Base-by-base conservation (phyloP, 2,113 vertebrate genomes). In the Lasiurus borealis region DNA sequence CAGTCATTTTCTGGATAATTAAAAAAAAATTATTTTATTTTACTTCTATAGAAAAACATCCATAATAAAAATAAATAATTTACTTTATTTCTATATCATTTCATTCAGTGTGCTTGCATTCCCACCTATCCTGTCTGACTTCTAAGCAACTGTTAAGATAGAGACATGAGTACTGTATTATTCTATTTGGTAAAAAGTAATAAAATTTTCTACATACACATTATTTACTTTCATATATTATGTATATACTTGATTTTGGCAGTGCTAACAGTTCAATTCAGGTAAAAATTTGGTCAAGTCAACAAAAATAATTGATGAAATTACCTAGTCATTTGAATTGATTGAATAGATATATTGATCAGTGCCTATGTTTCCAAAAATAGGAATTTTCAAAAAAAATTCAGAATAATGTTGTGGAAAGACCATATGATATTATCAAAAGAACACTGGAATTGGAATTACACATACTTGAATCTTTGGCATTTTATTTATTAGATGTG, bases 131-230 rank as follows among this genome's bases (percentile, higher is more conserved):
- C 15, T 40, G 0, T 34, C 40, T 96, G 83, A 8, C 48, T 82
- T 94, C 85, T 83, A 82, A 96, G 84, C 3, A 29, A 29, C 36
- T 93, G 1, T n/a, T 92, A 7, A 88, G 44, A 85, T 18, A 85
- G 40, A 84, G 8, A 68, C 14, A 62, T 84, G 25, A 27, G 2
- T 2, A 57, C 5, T 77, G 29, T 1, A 46, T 89, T 85, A 85
- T 59, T 59, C 36, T 68, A 34, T 3, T 83, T 80, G 76, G 23
- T 14, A 88, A 91, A 88, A 90, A 36, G 40, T 54, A 76, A 36
- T 62, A 44, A 82, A 40, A 77, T 80, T 73, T 73, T 78, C 4
- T 69, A 78, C 29, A 50, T 71, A 40, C 6, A 29, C 25, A 31
- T 14, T 27, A 62, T 81, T 91, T 69, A 59, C 1, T 44, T 81